Base-by-base conservation (phyloP, 2,888 invertebrate genomes). In the Dicycla oo region DNA sequence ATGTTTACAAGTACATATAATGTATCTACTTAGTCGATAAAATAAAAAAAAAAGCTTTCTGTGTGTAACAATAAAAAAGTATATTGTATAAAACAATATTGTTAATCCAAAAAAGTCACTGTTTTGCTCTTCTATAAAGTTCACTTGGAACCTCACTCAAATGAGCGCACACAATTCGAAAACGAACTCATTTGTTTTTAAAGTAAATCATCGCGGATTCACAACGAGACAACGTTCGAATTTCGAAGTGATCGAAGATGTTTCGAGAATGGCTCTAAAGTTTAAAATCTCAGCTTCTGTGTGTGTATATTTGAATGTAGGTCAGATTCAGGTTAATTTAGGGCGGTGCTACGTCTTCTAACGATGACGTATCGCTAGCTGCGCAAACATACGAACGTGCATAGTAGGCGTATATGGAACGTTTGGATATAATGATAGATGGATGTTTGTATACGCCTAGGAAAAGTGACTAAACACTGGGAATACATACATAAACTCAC, bases 251-350 rank as follows among this genome's bases (percentile, higher is more conserved):
- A n/a, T n/a, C n/a, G n/a, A n/a, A n/a, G n/a, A 30, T 54, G 26
- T 54, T 18, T 18, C 8, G 3, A 47, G 20, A 63, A 30, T 30
- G 10, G 13, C n/a, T 8, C 5, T 30, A 26, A 20, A 20, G 0
- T 0, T 34, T 8, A 23, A 23, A 47, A 34, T n/a, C 7, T 30
- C 38, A 30, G 5, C 11, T 15, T n/a, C 20, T 72, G 5, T 45
- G 13, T 54, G 30, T 49, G 10, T 58, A 30, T 54, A 34, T 69
- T 54, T 45, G 57, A 58, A 80, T 80, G 51, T 80, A 73, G 80
- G 80, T 80, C 80, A 80, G 54, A n/a, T n/a, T 66, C 3, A 57
- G 51, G 66, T 69, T 79, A 69, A 80, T 79, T 73, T 43, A 61
- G 80, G 83, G 54, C 80, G 57, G 45, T 0, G 54, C 23, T 20